A percentile compares a stretch with the other conserved stretches of the same genome.
These are phyloP conservation scores for Peromyscus polionotus DNA, from an alignment of 2,113 vertebrate species.

Conservation along the genomic window DNA sequence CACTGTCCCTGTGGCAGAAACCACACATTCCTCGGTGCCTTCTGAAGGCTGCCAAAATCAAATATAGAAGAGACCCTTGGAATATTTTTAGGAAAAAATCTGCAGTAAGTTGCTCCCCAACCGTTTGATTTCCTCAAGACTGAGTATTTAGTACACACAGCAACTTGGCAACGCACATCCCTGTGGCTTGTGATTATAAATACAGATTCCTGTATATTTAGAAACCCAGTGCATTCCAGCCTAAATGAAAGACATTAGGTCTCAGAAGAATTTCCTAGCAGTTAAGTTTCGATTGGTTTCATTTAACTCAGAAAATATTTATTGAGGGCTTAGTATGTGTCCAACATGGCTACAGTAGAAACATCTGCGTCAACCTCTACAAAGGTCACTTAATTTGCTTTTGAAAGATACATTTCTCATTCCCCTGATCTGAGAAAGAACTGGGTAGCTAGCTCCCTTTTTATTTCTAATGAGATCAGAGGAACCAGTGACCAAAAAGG, in stretches of 20 bases:
- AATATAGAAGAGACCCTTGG: conserved; percentile 3
- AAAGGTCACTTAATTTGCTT: conserved; percentile 24
- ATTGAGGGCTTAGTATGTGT: conserved; percentile 27
- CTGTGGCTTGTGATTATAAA: not conserved
- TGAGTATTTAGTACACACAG: conserved; percentile 37
- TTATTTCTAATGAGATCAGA: conserved; percentile 46
- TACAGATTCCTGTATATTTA: not conserved
- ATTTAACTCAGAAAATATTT: conserved; percentile 57
- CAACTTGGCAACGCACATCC: not conserved
- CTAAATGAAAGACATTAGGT: not conserved
- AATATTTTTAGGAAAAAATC: conserved; percentile 55
- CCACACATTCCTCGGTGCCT: not conserved
- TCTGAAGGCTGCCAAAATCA: conserved; percentile 49
- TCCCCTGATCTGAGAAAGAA: not conserved
- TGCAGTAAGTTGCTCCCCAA: not conserved
- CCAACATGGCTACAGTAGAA: conserved; percentile 4
- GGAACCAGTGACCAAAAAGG: not conserved
- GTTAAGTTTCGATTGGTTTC: conserved; percentile 50
- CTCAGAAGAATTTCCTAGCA: conserved; percentile 53
- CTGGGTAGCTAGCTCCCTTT: conserved; percentile 2
- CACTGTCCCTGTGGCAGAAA: not conserved
- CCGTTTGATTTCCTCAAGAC: conserved; percentile 41
- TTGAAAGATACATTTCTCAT: conserved; percentile 6
- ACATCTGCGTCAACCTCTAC: not conserved
- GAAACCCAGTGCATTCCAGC: not conserved